Evolutionary conservation across 1,140 invertebrate species (phyloP), one percentile per base, ranked within the genome.

Genomic region (Idris sp.): DNA sequence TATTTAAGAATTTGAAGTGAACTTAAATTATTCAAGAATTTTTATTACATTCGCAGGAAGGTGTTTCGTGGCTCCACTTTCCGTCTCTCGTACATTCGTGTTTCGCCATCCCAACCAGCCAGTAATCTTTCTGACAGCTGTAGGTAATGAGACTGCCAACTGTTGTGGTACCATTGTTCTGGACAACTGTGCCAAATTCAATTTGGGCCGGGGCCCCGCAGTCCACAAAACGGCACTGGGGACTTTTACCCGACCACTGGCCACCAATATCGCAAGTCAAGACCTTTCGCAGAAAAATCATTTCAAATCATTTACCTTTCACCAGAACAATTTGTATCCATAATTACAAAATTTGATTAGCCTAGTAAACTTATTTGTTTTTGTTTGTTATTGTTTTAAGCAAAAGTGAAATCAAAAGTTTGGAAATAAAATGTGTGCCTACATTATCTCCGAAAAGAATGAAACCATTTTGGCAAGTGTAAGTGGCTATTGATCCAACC

Each of bases 1-100:
- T 30, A 49, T 14, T 15, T n/a, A n/a, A n/a, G n/a, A n/a, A n/a
- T n/a, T n/a, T n/a, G n/a, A n/a, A n/a, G n/a, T n/a, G n/a, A n/a
- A n/a, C n/a, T n/a, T n/a, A n/a, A n/a, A n/a, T n/a, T n/a, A n/a
- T n/a, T n/a, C n/a, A n/a, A n/a, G n/a, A n/a, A n/a, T n/a, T n/a
- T n/a, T n/a, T n/a, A 90, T 92, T 89, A 95, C 94, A 87, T 88
- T 96, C 92, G 82, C 96, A 98, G 14, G 92, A 90, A 0, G 96
- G 96, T 28, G 93, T 91, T 62, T 92, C 91, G 18, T 92, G 91
- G 0, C 93, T 96, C 96, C 96, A 98, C 79, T 92, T 93, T 4
- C 95, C 95, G 51, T 96, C 94, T 33, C 91, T 89, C 2, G 91
- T 92, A 84, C 96, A 97, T 1, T 89, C 90, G 16, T 94, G 89